Evolutionary conservation across 2,113 vertebrate genomes (phyloP).

Genomic region (Cardinalis cardinalis): DNA sequence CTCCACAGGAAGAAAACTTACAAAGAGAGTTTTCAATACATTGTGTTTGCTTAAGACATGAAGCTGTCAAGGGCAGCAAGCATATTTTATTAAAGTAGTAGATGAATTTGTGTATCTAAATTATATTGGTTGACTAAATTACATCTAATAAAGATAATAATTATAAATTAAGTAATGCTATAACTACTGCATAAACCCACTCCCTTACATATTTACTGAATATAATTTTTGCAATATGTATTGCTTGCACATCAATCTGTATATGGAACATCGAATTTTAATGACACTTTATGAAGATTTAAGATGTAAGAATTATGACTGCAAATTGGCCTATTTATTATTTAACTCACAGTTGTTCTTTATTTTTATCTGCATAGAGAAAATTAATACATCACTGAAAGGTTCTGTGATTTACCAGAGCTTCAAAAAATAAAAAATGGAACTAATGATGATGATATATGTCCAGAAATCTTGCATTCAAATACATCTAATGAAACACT

Average conservation of each 20-base stretch:
- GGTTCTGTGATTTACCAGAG: background rate
- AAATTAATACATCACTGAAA: background rate
- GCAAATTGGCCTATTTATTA: conserved; percentile 19
- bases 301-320: background rate
- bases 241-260: background rate
- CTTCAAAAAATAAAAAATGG: background rate
- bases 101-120: background rate
- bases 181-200: background rate
- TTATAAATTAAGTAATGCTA: background rate
- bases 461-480: background rate
- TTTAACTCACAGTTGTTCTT: background rate
- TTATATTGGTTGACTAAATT: background rate
- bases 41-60: background rate
- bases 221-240: background rate
- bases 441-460: background rate
- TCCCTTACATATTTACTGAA: background rate
- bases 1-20: background rate
- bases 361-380: background rate
- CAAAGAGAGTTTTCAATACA: background rate
- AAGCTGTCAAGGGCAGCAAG: background rate
- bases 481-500: background rate
- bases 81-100: background rate
- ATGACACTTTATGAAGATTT: background rate
- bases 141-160: background rate
- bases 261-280: background rate